These are phyloP conservation scores for Sarcophaga subvicina DNA, from an alignment of 2,888 invertebrate species.

Conservation along the genomic window DNA sequence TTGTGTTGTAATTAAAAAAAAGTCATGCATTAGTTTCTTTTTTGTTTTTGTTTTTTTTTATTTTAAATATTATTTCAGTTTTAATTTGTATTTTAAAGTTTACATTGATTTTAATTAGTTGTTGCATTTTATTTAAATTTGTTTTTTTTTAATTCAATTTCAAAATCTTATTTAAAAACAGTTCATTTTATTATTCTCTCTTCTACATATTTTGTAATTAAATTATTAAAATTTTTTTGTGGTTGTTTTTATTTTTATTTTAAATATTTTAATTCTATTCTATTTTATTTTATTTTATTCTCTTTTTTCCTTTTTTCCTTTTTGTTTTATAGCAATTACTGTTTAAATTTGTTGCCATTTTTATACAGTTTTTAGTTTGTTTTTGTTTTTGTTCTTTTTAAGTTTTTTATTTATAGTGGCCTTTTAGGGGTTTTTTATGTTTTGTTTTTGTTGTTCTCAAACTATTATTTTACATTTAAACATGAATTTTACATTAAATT, in stretches of 20 bases:
- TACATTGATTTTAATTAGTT: slow-evolving; percentile 50
- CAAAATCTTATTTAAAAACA: slow-evolving; percentile 63
- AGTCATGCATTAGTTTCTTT: background rate
- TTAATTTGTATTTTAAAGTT: slow-evolving; percentile 52
- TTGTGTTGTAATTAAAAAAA: no score
- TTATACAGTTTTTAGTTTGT: background rate
- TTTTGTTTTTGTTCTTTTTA: slow-evolving; percentile 24
- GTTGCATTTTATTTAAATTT: background rate
- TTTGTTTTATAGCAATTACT: slow-evolving; percentile 45
- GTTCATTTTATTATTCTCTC: slow-evolving; percentile 19
- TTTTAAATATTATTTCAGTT: slow-evolving; percentile 18
- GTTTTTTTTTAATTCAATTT: slow-evolving; percentile 41
- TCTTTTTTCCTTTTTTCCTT: slow-evolving; percentile 7
- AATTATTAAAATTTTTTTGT: slow-evolving; percentile 1
- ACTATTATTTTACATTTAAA: slow-evolving; percentile 61
- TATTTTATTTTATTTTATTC: background rate
- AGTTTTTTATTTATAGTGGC: slow-evolving; percentile 11
- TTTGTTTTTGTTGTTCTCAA: slow-evolving; percentile 63
- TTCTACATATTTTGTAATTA: slow-evolving; percentile 19
- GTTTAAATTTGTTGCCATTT: slow-evolving; percentile 31
- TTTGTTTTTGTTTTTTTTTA: slow-evolving; percentile 29
- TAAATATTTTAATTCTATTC: slow-evolving; percentile 1
- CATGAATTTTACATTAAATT: slow-evolving; percentile 64
- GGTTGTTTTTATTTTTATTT: slow-evolving; percentile 9
- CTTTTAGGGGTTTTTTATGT: background rate